Evolutionary conservation across 2,113 vertebrate genomes (phyloP).

Genomic region (Pao palembangensis): DNA sequence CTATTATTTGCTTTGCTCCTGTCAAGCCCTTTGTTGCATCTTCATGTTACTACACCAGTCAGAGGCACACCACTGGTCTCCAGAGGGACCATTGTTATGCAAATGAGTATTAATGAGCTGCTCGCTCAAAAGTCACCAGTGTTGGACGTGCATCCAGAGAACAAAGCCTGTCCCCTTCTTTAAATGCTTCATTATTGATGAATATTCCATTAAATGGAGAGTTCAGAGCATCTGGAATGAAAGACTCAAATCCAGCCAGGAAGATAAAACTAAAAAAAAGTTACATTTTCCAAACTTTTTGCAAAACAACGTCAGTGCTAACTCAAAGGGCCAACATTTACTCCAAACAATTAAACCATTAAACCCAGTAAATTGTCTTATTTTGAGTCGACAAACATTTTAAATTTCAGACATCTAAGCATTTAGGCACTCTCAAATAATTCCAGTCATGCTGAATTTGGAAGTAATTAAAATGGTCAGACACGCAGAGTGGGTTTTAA

Average conservation of each 20-base stretch:
- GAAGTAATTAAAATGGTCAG: conserved; percentile 76
- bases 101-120: conserved; percentile 61
- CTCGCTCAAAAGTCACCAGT: conserved; percentile 30
- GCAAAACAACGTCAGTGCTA: conserved; percentile 16
- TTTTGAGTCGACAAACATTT: conserved; percentile 37
- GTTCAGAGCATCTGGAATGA: neutral
- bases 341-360: conserved; percentile 29
- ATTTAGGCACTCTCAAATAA: conserved; percentile 58
- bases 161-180: neutral
- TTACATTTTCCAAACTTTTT: conserved; percentile 13
- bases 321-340: conserved; percentile 14
- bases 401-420: conserved; percentile 38
- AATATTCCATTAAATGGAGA: neutral
- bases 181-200: neutral
- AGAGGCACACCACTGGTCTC: conserved; percentile 45
- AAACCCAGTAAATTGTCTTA: conserved; percentile 46
- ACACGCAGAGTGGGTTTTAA: conserved; percentile 50
- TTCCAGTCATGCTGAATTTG: conserved; percentile 74
- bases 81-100: conserved; percentile 53
- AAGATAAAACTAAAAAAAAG: neutral
- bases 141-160: conserved; percentile 3
- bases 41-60: conserved; percentile 42
- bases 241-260: neutral
- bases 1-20: conserved; percentile 41
- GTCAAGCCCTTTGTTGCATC: conserved; percentile 48